These are phyloP conservation scores for Apodemia hepburni DNA, from an alignment of 2,888 invertebrate species.

Conservation along the genomic window DNA sequence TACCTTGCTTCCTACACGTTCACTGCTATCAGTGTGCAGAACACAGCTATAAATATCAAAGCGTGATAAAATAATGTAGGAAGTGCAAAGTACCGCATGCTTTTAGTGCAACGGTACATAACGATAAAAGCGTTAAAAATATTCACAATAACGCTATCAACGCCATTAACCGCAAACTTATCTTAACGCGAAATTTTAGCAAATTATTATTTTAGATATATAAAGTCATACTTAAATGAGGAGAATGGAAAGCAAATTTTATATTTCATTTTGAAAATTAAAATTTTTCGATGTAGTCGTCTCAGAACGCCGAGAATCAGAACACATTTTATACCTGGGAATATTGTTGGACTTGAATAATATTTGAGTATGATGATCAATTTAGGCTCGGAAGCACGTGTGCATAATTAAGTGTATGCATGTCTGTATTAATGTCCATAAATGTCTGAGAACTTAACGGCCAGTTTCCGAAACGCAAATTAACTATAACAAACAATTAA, in stretches of 20 bases:
- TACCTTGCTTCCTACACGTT: conserved; percentile 2
- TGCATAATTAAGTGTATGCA: no score
- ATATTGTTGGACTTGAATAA: no score
- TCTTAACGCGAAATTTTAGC: conserved; percentile 19
- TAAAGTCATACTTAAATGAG: neutral
- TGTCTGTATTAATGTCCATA: no score
- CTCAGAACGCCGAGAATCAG: no score
- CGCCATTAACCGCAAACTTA: conserved; percentile 23
- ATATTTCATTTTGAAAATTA: no score
- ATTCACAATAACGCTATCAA: conserved; percentile 19
- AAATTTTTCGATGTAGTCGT: no score
- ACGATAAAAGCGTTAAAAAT: conserved; percentile 11
- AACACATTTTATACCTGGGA: no score
- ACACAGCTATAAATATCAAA: neutral
- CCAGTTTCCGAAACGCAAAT: no score
- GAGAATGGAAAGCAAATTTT: neutral
- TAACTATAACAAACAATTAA: no score
- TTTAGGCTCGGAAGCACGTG: no score
- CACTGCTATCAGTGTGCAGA: neutral
- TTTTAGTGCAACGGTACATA: conserved; percentile 13
- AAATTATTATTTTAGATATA: conserved; percentile 7
- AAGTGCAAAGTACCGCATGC: conserved; percentile 8
- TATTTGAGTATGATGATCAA: no score
- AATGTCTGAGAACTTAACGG: no score
- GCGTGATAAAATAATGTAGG: conserved; percentile 15